Base-by-base conservation (phyloP, 2,888 invertebrate species). In the Hydraecia micacea region DNA sequence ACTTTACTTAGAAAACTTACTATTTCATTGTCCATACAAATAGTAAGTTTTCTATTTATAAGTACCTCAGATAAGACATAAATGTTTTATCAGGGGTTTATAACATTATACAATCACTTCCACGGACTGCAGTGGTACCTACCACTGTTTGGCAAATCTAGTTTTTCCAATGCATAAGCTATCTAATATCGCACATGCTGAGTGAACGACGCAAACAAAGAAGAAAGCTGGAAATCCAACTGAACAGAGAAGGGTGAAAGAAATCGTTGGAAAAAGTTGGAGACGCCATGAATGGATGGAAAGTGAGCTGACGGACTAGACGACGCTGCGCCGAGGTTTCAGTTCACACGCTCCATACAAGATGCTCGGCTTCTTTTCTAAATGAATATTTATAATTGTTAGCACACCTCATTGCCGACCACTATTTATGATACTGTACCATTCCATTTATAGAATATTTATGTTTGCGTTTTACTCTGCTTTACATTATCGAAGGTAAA, bases 261-360 rank as follows among this genome's bases (percentile, higher is more conserved):
- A 96, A 96, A 96, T 95, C 95, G 93, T 89, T 93, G 91, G 93
- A 96, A 96, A 95, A 97, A 96, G 91, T 94, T 94, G 95, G 93
- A 94, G 94, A 92, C 91, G 91, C 96, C 96, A 94, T 96, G 96
- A 97, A 96, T 96, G 96, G 96, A 92, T 96, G 96, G 96, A 96
- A 96, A 97, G 96, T 95, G 94, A 95, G 94, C 92, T 93, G 93
- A 89, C 93, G 90, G 92, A 92, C 94, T 92, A 94, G 93, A 93
- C 92, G 86, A 81, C 83, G 84, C 79, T 83, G 79, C 89, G 89
- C 89, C 87, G 93, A 86, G 92, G 92, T 95, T 96, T 96, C 95
- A 94, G 95, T 96, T 96, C 96, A 93, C 96, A 96, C 96, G 96
- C 93, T 94, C 91, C 91, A 92, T 92, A 91, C 86, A 77, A 90